phyloP scores from a whole-genome alignment of 2,888 invertebrate genomes.

The Sinohyriopsis cumingii region DNA sequence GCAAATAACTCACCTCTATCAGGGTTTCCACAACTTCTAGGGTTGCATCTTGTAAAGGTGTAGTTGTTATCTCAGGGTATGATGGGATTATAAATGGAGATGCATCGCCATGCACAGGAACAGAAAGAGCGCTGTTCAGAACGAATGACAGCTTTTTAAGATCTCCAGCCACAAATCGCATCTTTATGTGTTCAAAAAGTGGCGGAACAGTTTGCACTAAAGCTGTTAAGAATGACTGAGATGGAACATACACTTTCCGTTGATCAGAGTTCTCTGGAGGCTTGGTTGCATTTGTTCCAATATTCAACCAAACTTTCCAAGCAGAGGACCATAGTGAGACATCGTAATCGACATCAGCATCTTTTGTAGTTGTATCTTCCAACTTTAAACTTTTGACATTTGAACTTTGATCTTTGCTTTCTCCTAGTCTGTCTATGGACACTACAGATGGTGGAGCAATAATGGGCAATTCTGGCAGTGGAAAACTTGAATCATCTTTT shows the following conservation, averaged over 20 bases:
- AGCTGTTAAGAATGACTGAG: slow-evolving; percentile 93
- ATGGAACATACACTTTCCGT: slow-evolving; percentile 83
- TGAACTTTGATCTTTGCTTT: slow-evolving; percentile 19
- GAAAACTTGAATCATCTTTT: slow-evolving; percentile 31
- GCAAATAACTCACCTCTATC: slow-evolving; percentile 79
- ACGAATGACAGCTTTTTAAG: slow-evolving; percentile 86
- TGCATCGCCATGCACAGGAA: slow-evolving; percentile 87
- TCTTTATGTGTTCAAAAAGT: slow-evolving; percentile 90
- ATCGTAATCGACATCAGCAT: slow-evolving; percentile 54
- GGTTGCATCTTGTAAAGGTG: slow-evolving; percentile 87
- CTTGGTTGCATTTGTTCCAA: slow-evolving; percentile 84
- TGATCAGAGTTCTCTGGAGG: slow-evolving; percentile 72
- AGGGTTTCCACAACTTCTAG: slow-evolving; percentile 90
- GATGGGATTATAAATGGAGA: slow-evolving; percentile 87
- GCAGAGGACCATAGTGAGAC: slow-evolving; percentile 69
- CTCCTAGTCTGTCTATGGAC: slow-evolving; percentile 55
- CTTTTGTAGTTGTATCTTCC: slow-evolving; percentile 19
- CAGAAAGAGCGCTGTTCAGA: slow-evolving; percentile 83
- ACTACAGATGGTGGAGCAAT: slow-evolving; percentile 53
- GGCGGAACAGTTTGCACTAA: slow-evolving; percentile 96
- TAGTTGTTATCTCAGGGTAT: slow-evolving; percentile 81
- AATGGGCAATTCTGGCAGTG: slow-evolving; percentile 30
- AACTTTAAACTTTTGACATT: slow-evolving; percentile 11
- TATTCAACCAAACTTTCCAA: slow-evolving; percentile 82
- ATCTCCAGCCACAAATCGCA: slow-evolving; percentile 78